Percentiles rank a stretch among this genome's conserved stretches.
Evolutionary conservation across 2,888 invertebrate genomes (phyloP).

Genomic region (Colletes collaris): DNA sequence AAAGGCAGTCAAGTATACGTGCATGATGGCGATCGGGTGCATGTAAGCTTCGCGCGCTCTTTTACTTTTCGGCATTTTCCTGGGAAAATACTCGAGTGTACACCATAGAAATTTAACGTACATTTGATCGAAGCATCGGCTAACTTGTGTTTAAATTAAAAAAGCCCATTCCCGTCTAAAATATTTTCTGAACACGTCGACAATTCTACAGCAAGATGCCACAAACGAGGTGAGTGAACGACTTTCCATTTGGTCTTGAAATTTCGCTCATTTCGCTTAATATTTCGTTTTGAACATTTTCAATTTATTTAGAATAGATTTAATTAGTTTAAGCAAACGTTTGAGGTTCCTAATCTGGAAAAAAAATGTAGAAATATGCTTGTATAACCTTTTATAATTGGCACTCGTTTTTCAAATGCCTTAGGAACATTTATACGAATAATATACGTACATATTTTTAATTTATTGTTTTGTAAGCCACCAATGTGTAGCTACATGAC

Average conservation of each 20-base stretch:
- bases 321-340: not conserved
- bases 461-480: not conserved
- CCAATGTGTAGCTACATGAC: not conserved
- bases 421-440: slow-evolving; percentile 15
- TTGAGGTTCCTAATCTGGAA: not conserved
- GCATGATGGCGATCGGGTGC: slow-evolving; percentile 79
- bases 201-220: slow-evolving; percentile 77
- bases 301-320: not conserved
- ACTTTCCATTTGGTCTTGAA: slow-evolving; percentile 58
- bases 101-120: slow-evolving; percentile 18
- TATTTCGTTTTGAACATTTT: slow-evolving; percentile 1
- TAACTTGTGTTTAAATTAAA: slow-evolving; percentile 36
- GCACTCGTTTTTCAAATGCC: not conserved
- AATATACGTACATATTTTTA: not conserved
- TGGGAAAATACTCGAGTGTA: slow-evolving; percentile 28
- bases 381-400: slow-evolving; percentile 67
- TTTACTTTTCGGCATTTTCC: slow-evolving; percentile 61
- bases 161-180: slow-evolving; percentile 30
- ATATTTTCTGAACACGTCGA: slow-evolving; percentile 71
- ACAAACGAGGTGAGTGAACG: slow-evolving; percentile 79
- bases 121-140: slow-evolving; percentile 13
- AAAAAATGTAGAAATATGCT: slow-evolving; percentile 39
- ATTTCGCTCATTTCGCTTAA: slow-evolving; percentile 19
- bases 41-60: slow-evolving; percentile 72
- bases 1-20: slow-evolving; percentile 60